A percentile compares a stretch with the other conserved stretches of the same genome.
phyloP scores from a whole-genome alignment of 2,797 vertebrate genomes.

The Botia almorhae region DNA sequence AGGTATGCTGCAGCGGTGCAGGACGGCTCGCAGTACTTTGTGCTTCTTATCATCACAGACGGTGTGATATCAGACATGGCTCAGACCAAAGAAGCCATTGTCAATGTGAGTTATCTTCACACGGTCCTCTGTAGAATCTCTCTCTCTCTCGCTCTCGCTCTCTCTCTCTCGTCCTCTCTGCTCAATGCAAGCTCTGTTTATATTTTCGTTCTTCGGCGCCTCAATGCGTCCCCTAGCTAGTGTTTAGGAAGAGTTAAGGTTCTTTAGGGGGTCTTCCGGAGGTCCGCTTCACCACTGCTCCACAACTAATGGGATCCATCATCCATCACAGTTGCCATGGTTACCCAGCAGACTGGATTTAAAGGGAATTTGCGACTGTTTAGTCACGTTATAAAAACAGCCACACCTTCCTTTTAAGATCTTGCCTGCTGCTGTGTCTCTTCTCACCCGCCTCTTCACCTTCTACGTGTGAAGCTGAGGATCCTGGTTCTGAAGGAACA shows the following conservation, averaged over 20 bases:
- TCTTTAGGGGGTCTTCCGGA: slow-evolving; percentile 25
- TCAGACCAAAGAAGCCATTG: slow-evolving; percentile 97
- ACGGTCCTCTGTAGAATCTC: slow-evolving; percentile 3
- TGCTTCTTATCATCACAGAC: slow-evolving; percentile 96
- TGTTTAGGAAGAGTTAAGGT: slow-evolving; percentile 24
- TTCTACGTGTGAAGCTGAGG: slow-evolving; percentile 28
- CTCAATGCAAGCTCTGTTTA: not conserved
- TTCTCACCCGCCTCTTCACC: slow-evolving; percentile 54
- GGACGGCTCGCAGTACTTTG: slow-evolving; percentile 94
- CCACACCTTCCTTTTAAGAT: slow-evolving; percentile 76
- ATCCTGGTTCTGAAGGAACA: not conserved
- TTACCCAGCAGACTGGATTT: slow-evolving; percentile 72
- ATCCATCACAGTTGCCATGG: slow-evolving; percentile 27
- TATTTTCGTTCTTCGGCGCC: slow-evolving; percentile 17
- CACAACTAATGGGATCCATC: slow-evolving; percentile 22
- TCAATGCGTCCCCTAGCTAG: slow-evolving; percentile 19
- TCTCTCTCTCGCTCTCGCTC: slow-evolving; percentile 4
- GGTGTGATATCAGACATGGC: slow-evolving; percentile 99
- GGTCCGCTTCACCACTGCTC: slow-evolving; percentile 21
- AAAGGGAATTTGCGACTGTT: slow-evolving; percentile 72
- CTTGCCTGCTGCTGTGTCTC: slow-evolving; percentile 78
- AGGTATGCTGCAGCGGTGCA: slow-evolving; percentile 87
- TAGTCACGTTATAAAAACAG: slow-evolving; percentile 69
- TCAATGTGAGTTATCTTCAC: slow-evolving; percentile 85
- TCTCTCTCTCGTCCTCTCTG: slow-evolving; percentile 4